Evolutionary conservation across 2,113 vertebrate genomes (phyloP).

Genomic region (Eubucco bourcierii): DNA sequence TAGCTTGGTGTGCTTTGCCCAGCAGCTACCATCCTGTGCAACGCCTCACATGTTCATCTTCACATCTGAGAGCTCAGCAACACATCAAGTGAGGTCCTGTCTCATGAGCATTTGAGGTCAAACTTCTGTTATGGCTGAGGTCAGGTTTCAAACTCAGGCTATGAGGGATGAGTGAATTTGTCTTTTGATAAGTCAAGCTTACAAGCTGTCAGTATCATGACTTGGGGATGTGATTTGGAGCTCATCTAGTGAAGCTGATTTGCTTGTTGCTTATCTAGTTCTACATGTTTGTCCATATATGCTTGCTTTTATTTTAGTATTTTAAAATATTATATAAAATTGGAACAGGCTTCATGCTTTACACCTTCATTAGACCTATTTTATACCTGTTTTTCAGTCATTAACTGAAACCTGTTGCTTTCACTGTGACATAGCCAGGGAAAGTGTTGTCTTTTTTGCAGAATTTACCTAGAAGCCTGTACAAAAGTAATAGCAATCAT

Average conservation of each 20-base stretch:
- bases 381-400: background rate
- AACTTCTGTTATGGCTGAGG: background rate
- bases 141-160: background rate
- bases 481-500: background rate
- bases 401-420: background rate
- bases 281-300: accelerated
- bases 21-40: accelerated
- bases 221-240: background rate
- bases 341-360: background rate
- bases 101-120: background rate
- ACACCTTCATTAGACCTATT: background rate
- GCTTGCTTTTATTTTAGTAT: background rate
- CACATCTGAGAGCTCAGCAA: background rate
- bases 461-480: background rate
- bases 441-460: background rate
- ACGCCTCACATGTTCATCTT: background rate
- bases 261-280: background rate
- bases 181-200: background rate
- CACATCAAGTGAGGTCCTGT: accelerated
- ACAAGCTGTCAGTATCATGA: background rate
- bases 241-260: background rate
- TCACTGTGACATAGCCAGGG: background rate
- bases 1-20: background rate
- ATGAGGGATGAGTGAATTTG: background rate
- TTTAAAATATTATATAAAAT: background rate